Base-by-base conservation (phyloP, 2,888 invertebrate genomes). In the Sisyra terminalis region DNA sequence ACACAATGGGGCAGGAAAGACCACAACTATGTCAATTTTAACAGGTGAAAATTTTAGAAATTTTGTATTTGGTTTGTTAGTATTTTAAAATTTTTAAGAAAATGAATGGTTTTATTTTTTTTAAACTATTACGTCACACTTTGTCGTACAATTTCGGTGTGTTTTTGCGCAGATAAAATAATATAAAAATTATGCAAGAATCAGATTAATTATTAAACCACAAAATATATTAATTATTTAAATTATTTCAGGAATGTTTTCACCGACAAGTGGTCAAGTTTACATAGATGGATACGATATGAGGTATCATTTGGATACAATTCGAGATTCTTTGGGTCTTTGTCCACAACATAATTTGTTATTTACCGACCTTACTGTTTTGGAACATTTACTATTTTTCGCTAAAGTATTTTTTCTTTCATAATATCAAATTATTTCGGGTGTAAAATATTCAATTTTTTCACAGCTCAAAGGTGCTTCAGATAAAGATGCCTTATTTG, bases 331-430 rank as follows among this genome's bases (percentile, higher is more conserved):
- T 46, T 68, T 96, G 39, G 93, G 94, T 0, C 71, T 90, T 41
- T 96, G 94, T 59, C 90, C 94, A 0, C 90, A 94, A 56, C 81
- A 92, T 56, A 85, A 90, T 60, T 70, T 92, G 48, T 69, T 83
- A 35, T 89, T 90, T 64, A 73, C 78, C 7, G 79, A 85, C 54
- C 69, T 94, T 45, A 88, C 82, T 1, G 86, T 89, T 8, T 55
- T 68, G 11, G 81, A 94, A 53, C 92, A 93, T 61, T 66, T 89
- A 30, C 58, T 72, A 51, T 87, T 93, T 61, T 92, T 90, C 57
- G 79, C 81, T 3, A 71, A 75, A 73, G 88, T 89, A 61, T 57
- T 54, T 52, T 44, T 16, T 34, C 39, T 3, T 2, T 34, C 11
- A n/a, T 4, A 8, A 4, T 34, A n/a, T 34, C n/a, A 7, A n/a